A percentile compares a stretch with the other conserved stretches of the same genome.
Evolutionary conservation across 2,888 invertebrate genomes (phyloP).

Genomic region (Aphrophora alni): DNA sequence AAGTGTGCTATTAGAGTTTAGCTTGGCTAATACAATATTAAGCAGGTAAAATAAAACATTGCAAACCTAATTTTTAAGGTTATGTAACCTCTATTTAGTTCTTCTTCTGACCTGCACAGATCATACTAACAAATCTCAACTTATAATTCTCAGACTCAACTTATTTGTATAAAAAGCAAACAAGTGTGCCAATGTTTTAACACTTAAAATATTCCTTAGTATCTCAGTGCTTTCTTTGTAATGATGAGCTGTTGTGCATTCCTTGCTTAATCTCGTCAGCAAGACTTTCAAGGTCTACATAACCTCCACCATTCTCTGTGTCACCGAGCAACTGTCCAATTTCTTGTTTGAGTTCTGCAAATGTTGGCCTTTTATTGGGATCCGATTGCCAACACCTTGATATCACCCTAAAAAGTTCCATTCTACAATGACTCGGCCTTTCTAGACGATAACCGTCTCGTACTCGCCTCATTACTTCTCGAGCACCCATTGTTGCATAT

Average conservation of each 20-base stretch:
- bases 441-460: conserved; percentile 79
- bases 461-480: conserved; percentile 81
- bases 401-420: conserved; percentile 70
- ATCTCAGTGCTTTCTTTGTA: background rate
- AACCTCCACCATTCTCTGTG: conserved; percentile 67
- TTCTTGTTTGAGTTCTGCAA: conserved; percentile 65
- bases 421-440: conserved; percentile 79
- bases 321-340: conserved; percentile 68
- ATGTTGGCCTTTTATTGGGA: conserved; percentile 74
- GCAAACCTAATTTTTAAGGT: too few relatives aligned
- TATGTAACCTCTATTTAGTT: too few relatives aligned
- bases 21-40: background rate
- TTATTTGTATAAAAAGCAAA: background rate
- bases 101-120: too few relatives aligned
- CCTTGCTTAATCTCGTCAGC: conserved; percentile 55
- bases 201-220: too few relatives aligned
- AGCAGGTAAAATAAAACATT: background rate
- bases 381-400: conserved; percentile 70
- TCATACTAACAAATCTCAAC: too few relatives aligned
- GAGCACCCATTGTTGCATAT: conserved; percentile 83
- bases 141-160: too few relatives aligned
- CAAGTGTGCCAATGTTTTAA: background rate
- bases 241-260: background rate
- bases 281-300: conserved; percentile 72
- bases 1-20: too few relatives aligned